Evolutionary conservation across 2,888 invertebrate species (phyloP).

Genomic region (Odontocolon sp.): DNA sequence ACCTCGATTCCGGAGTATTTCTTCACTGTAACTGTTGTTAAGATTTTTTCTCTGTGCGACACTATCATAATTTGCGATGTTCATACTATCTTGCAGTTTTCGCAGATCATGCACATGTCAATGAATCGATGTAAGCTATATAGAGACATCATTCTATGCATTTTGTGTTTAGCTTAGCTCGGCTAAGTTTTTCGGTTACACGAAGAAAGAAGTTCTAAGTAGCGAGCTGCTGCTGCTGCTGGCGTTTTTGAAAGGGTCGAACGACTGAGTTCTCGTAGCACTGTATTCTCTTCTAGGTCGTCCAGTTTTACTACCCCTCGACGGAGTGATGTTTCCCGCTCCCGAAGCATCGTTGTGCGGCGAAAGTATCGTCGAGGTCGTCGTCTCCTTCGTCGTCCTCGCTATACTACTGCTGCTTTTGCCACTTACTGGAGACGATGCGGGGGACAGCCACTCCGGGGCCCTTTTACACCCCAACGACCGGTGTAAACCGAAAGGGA

Average conservation of each 20-base stretch:
- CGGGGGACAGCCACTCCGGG: constrained; percentile 67
- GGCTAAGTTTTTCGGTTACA: too few species aligned
- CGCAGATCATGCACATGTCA: too few species aligned
- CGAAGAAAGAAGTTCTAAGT: constrained; percentile 19
- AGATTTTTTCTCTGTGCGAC: too few species aligned
- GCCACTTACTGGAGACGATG: constrained; percentile 59
- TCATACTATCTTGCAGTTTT: too few species aligned
- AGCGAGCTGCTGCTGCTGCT: background rate
- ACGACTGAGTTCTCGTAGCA: constrained; percentile 30
- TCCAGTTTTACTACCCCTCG: constrained; percentile 54
- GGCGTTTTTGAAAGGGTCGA: constrained; percentile 33
- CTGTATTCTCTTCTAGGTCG: constrained; percentile 55
- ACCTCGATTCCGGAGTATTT: too few species aligned
- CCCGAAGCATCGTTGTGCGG: constrained; percentile 2
- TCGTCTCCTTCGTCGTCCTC: constrained; percentile 50
- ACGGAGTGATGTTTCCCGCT: constrained; percentile 47
- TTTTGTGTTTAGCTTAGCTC: background rate
- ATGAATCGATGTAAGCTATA: too few species aligned
- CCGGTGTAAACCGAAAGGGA: constrained; percentile 58
- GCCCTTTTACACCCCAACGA: constrained; percentile 65
- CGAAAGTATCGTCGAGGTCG: constrained; percentile 44
- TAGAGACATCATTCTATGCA: too few species aligned
- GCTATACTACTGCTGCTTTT: background rate
- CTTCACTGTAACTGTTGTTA: too few species aligned
- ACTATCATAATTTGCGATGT: too few species aligned